Evolutionary conservation across 2,113 vertebrate species (phyloP), one percentile per base, ranked within the genome.

Genomic region (Chiloscyllium plagiosum): DNA sequence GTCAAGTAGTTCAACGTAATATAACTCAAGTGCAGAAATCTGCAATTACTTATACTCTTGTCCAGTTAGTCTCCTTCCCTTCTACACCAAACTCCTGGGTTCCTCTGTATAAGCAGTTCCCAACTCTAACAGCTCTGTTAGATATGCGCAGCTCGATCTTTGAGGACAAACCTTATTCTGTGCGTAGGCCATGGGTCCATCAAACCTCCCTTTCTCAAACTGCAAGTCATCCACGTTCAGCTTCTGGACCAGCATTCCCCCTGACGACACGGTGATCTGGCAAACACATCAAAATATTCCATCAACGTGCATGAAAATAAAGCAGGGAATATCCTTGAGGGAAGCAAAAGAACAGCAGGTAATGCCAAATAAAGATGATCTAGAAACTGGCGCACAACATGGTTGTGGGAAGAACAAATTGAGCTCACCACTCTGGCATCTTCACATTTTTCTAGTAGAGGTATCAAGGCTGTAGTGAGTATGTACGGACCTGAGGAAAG

Each of bases 241-340:
- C 96, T 98, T 98, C 96, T 99, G 98, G 0, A 98, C 98, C 87
- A 99, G 97, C 98, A 99, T 98, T 70, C 98, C 98, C 6, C 98
- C 98, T 0, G 98, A 99, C 0, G 98, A 99, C 95, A 98, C 98
- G 0, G 98, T 99, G 94, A 99, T 96, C 98, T 99, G 97, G 19
- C 97, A 97, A 47, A 61, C 96, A 72, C 22, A 68, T 29, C 47
- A 61, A 95, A 95, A 42, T 70, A 29, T 47, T 95, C 29, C 68
- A 42, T 95, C 22, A 50, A 69, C 42, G 17, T 24, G 42, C 12
- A 22, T 37, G 24, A 68, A 3, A 72, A 94, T 37, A 68, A n/a
- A 37, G 33, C 7, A 13, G 89, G 4, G n/a, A 66, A 65, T 17
- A 20, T 33, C 4, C n/a, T 92, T 65, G 26, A 56, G 52, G 33